Percentiles rank a stretch among this genome's conserved stretches.
phyloP scores from a whole-genome alignment of 2,797 vertebrate genomes.

The Aeoliscus strigatus region DNA sequence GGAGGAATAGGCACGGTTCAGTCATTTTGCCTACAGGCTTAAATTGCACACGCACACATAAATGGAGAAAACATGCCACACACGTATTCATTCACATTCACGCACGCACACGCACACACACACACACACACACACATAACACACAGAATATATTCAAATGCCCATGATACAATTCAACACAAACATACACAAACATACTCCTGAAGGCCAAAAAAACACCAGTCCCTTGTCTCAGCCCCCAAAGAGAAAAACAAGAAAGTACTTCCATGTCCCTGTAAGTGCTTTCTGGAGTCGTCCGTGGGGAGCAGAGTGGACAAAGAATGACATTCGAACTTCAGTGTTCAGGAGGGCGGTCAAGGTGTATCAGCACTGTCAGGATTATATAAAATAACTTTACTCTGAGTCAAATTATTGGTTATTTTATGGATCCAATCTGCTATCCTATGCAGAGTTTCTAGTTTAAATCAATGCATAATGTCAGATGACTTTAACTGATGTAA shows the following conservation, averaged over 20 bases:
- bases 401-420: no score
- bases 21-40: slow-evolving; percentile 33
- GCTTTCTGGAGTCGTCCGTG: slow-evolving; percentile 42
- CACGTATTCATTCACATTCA: slow-evolving; percentile 1
- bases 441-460: no score
- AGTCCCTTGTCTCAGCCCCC: slow-evolving; percentile 29
- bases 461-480: no score
- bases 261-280: slow-evolving; percentile 42
- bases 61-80: background rate
- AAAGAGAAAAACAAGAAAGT: slow-evolving; percentile 44
- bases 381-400: background rate
- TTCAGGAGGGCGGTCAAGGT: slow-evolving; percentile 21
- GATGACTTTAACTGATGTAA: no score
- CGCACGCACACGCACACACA: slow-evolving; percentile 19
- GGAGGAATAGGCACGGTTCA: slow-evolving; percentile 43
- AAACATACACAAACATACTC: slow-evolving; percentile 20
- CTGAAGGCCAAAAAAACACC: slow-evolving; percentile 38
- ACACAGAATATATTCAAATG: no score
- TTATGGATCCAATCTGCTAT: no score
- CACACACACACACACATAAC: slow-evolving; percentile 5
- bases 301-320: slow-evolving; percentile 38
- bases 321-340: slow-evolving; percentile 32
- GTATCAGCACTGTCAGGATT: slow-evolving; percentile 10
- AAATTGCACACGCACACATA: slow-evolving; percentile 15
- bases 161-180: no score